Conservation (phyloP, 2,113 vertebrate genomes). For the Cromileptes altivelis region DNA sequence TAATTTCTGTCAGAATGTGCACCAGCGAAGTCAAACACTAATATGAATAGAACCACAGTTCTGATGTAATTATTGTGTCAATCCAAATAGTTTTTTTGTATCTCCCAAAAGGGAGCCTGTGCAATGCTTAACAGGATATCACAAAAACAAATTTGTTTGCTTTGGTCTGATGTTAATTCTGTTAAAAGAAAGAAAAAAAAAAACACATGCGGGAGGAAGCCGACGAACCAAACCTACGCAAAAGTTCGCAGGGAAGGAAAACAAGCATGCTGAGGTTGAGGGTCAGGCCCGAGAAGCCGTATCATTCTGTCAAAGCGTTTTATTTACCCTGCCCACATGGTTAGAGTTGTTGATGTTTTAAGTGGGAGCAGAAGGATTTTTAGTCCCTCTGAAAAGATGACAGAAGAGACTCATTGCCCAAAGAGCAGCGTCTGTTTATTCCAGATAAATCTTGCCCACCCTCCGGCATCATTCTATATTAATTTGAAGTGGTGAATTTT, state of each 20-base stretch:
- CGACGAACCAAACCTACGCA: slow-evolving; percentile 45
- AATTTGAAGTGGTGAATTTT: slow-evolving; percentile 68
- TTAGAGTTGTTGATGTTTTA: slow-evolving; percentile 52
- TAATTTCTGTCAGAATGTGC: not conserved
- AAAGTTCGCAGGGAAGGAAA: slow-evolving; percentile 46
- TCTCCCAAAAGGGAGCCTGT: slow-evolving; percentile 14
- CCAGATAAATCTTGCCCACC: slow-evolving; percentile 78
- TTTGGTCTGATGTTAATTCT: slow-evolving; percentile 51
- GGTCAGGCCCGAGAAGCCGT: slow-evolving; percentile 56
- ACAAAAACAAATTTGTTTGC: slow-evolving; percentile 40
- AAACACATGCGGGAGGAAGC: slow-evolving; percentile 11
- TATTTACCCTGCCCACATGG: slow-evolving; percentile 60
- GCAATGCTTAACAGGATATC: slow-evolving; percentile 17
- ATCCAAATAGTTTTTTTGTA: slow-evolving; percentile 24
- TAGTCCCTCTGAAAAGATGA: slow-evolving; percentile 56
- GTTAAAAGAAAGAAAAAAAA: slow-evolving; percentile 7
- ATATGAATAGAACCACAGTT: slow-evolving; percentile 10
- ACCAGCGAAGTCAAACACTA: not conserved
- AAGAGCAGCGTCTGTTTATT: slow-evolving; percentile 75
- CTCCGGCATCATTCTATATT: slow-evolving; percentile 64
- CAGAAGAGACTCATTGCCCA: slow-evolving; percentile 57
- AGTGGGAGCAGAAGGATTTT: slow-evolving; percentile 60
- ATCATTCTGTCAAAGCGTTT: slow-evolving; percentile 46
- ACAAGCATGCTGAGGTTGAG: slow-evolving; percentile 31
- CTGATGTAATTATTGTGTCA: slow-evolving; percentile 53